phyloP scores from a whole-genome alignment of 1,140 invertebrate genomes.

The Temnothorax nylanderi region DNA sequence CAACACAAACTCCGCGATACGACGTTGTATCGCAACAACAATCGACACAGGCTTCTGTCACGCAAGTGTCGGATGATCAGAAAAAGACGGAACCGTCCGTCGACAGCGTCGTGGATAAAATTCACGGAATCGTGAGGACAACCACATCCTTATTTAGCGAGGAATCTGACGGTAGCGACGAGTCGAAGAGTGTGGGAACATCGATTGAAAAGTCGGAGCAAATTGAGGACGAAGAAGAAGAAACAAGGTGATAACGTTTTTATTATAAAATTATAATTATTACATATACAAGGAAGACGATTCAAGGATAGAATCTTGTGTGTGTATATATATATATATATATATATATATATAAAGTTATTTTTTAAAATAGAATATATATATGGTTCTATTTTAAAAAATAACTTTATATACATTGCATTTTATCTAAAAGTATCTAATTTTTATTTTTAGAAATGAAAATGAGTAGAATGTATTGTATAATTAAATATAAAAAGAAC shows the following conservation, averaged over 20 bases:
- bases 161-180: slow-evolving; percentile 16
- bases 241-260: slow-evolving; percentile 73
- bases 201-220: slow-evolving; percentile 47
- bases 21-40: neutral
- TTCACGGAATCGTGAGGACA: slow-evolving; percentile 76
- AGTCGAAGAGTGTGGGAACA: slow-evolving; percentile 35
- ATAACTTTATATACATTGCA: too few species aligned
- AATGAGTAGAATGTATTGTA: neutral
- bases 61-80: neutral
- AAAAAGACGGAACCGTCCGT: slow-evolving; percentile 70
- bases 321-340: too few species aligned
- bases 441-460: neutral
- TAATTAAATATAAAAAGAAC: neutral
- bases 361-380: too few species aligned
- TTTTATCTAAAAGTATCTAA: neutral
- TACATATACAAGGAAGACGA: neutral
- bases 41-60: slow-evolving; percentile 6
- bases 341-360: too few species aligned
- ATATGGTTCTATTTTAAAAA: too few species aligned
- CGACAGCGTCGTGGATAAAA: slow-evolving; percentile 77
- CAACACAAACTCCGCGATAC: too few species aligned
- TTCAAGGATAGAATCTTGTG: neutral
- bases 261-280: neutral
- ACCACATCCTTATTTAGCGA: slow-evolving; percentile 66
- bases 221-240: slow-evolving; percentile 77